Evolutionary conservation across 2,797 vertebrate genomes (phyloP), one percentile per base, ranked within the genome.

Genomic region (Tapirus indicus): DNA sequence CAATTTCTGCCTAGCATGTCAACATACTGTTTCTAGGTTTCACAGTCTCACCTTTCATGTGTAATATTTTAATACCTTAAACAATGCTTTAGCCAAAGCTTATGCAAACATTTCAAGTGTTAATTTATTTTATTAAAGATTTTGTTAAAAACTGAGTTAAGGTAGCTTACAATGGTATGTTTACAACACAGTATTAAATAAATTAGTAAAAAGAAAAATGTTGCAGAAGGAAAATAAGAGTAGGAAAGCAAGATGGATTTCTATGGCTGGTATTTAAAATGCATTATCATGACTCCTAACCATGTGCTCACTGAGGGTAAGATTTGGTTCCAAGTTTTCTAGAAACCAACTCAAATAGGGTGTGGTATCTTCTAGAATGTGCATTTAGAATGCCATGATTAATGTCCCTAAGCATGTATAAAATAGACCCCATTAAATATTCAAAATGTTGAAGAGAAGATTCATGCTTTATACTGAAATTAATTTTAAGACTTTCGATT

Each of bases 111-210:
- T 44, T 84, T 60, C n/a, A 90, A 82, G 89, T 35, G 17, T 60
- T 83, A 58, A 71, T 13, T 95, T 79, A 77, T 60, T 91, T 91
- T 82, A 92, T 49, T 32, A 74, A 69, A 17, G 44, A 72, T 95
- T 85, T 92, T 91, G 18, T 92, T 96, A 69, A 94, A 91, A 82
- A 85, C 18, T n/a, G 21, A 82, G 21, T 74, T 93, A 91, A 88
- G 14, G 71, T 29, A 75, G 47, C 17, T 88, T 78, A n/a, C 9
- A 18, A n/a, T 0, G 13, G 23, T 68, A 49, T 21, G 62, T 88
- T 94, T 87, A 92, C 9, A 85, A 88, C 23, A 71, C 0, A 32
- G 41, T 85, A 83, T 66, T 71, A 87, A 72, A 95, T 38, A 75
- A 89, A 60, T 0, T 25, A 54, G 8, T 56, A 52, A 95, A 89